A percentile compares a stretch with the other conserved stretches of the same genome.
phyloP scores from a whole-genome alignment of 2,113 vertebrate species.

The Trogon melanurus region DNA sequence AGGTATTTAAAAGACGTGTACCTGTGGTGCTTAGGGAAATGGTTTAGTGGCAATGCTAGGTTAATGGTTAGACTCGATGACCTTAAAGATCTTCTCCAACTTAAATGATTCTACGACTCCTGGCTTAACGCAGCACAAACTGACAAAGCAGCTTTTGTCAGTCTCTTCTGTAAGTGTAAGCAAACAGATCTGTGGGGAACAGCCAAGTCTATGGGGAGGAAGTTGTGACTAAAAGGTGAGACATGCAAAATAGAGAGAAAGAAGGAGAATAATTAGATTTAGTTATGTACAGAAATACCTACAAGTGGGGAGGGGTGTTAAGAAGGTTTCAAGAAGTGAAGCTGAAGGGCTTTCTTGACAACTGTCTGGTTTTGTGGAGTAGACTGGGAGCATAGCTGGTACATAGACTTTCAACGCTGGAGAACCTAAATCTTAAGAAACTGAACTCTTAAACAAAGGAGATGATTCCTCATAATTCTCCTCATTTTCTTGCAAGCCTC shows the following conservation, averaged over 20 bases:
- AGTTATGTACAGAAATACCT: not conserved
- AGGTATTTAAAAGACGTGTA: not conserved
- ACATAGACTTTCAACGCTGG: not conserved
- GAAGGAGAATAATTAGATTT: not conserved
- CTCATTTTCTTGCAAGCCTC: not conserved
- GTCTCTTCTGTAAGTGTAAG: not conserved
- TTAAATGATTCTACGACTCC: not conserved
- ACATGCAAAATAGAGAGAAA: not conserved
- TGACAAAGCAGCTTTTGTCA: not conserved
- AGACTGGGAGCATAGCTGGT: not conserved
- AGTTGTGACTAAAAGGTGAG: not conserved
- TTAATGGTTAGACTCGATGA: accelerated
- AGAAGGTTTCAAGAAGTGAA: not conserved
- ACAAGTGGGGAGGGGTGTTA: not conserved
- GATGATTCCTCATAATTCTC: not conserved
- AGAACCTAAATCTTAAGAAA: not conserved
- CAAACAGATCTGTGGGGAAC: not conserved
- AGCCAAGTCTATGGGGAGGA: not conserved
- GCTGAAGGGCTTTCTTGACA: not conserved
- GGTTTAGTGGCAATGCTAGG: not conserved
- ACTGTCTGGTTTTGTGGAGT: not conserved
- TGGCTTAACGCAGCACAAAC: not conserved
- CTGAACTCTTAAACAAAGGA: not conserved
- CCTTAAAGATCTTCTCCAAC: not conserved
- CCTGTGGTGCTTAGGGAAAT: not conserved